Conservation (phyloP, 2,113 vertebrate genomes). For the Myiozetetes cayanensis region DNA sequence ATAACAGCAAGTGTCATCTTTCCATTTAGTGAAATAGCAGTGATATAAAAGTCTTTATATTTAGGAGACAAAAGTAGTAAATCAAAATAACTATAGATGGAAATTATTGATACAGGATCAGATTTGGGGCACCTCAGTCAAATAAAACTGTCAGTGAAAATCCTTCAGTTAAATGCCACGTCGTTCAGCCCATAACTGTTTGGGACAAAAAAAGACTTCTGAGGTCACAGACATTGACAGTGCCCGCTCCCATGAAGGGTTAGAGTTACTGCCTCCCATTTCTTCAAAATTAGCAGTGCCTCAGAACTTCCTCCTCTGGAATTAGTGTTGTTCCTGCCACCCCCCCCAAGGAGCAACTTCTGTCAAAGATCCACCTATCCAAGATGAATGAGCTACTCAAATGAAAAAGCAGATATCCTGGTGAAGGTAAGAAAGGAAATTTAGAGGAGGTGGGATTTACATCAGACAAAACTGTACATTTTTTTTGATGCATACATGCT, state of each 20-base stretch:
- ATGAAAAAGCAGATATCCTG: not conserved
- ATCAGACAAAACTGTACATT: not conserved
- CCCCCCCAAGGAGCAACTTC: not conserved
- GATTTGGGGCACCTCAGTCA: not conserved
- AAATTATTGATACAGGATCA: not conserved
- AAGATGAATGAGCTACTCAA: not conserved
- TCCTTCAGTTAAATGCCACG: not conserved
- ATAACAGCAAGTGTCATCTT: not conserved
- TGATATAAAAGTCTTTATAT: not conserved
- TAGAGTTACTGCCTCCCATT: not conserved
- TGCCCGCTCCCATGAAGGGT: not conserved
- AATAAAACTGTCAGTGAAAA: not conserved
- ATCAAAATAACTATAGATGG: not conserved
- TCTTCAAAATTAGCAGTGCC: not conserved
- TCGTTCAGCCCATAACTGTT: not conserved
- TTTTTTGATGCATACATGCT: not conserved
- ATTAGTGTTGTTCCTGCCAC: not conserved
- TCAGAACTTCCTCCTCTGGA: not conserved
- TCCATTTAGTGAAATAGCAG: not conserved
- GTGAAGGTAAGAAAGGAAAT: not conserved
- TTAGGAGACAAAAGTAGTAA: conserved; percentile 11
- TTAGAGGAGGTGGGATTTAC: not conserved
- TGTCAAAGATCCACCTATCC: not conserved
- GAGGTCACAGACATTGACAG: not conserved
- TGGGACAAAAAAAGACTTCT: not conserved